Percentiles rank a stretch among this genome's conserved stretches.
Evolutionary conservation across 1,140 invertebrate species (phyloP).

Genomic region (Drosophila pallidifrons): DNA sequence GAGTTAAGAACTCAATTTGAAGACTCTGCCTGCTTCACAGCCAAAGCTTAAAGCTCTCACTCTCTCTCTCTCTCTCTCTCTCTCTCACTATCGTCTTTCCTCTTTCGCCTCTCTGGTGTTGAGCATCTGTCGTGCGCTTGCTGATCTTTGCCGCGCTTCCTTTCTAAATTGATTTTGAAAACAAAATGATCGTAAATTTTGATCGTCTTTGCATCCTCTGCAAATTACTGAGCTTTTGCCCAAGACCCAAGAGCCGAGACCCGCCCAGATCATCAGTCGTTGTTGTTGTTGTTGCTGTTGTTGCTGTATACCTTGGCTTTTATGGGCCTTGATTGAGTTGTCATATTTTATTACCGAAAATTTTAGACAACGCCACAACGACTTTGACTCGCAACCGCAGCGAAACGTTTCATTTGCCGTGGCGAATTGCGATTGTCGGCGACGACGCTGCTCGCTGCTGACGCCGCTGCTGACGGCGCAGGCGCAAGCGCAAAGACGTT

Average conservation of each 20-base stretch:
- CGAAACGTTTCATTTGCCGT: slow-evolving; percentile 68
- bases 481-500: slow-evolving; percentile 8
- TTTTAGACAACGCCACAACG: slow-evolving; percentile 73
- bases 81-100: neutral
- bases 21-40: slow-evolving; percentile 11
- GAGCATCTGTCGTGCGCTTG: slow-evolving; percentile 58
- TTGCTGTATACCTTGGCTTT: slow-evolving; percentile 55
- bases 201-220: slow-evolving; percentile 79
- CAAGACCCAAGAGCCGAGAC: slow-evolving; percentile 27
- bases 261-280: slow-evolving; percentile 64
- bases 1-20: slow-evolving; percentile 78
- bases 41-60: neutral
- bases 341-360: slow-evolving; percentile 85
- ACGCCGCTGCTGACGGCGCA: neutral
- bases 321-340: slow-evolving; percentile 85
- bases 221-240: slow-evolving; percentile 74
- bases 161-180: slow-evolving; percentile 84
- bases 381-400: slow-evolving; percentile 55
- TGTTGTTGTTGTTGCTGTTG: slow-evolving; percentile 25
- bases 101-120: too few species aligned
- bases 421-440: slow-evolving; percentile 58
- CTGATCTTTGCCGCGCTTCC: slow-evolving; percentile 82
- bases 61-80: slow-evolving; percentile 4
- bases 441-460: slow-evolving; percentile 2
- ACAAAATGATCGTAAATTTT: slow-evolving; percentile 84